Evolutionary conservation across 2,113 vertebrate species (phyloP), one percentile per base, ranked within the genome.

Genomic region (Siniperca knerii): DNA sequence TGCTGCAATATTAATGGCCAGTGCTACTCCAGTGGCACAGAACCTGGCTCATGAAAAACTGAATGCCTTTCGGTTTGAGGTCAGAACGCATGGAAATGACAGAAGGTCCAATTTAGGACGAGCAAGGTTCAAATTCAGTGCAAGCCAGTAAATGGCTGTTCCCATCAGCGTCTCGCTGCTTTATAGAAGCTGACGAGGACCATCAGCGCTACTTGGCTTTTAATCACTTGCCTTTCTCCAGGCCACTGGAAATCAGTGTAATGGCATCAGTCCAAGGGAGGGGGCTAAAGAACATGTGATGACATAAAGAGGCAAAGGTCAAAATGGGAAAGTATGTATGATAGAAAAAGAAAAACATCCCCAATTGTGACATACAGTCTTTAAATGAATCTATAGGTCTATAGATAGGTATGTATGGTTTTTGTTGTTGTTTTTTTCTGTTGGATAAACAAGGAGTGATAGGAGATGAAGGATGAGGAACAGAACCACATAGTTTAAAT

Each of bases 1-100:
- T 75, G 84, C 89, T 96, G 94, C 92, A 96, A 95, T 95, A 96
- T 96, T 95, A 90, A 96, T 95, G 93, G 29, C 12, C 42, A 16
- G 80, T 70, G 89, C 74, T 82, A 21, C 90, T 89, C 84, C 23
- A 25, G 77, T 52, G 86, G 81, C 88, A 72, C 89, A 61, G 25
- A 75, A 85, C 62, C 75, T 1, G 52, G 62, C 89, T 94, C 88
- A 91, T 92, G 87, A 94, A 93, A 92, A 94, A 91, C 89, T 91
- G 83, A 94, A 90, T 72, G 75, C 44, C 75, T 92, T 77, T 37
- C 64, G 72, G 84, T 90, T 88, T 89, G 86, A 88, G 84, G 85
- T 88, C 85, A 88, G 66, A 90, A 79, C 23, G 3, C 58, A 57
- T 61, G 42, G 66, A 87, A 92, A 85, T 66, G 82, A 82, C 83